phyloP scores from a whole-genome alignment of 35 echinoderm and acorn worm genomes.

The Anneissia japonica region DNA sequence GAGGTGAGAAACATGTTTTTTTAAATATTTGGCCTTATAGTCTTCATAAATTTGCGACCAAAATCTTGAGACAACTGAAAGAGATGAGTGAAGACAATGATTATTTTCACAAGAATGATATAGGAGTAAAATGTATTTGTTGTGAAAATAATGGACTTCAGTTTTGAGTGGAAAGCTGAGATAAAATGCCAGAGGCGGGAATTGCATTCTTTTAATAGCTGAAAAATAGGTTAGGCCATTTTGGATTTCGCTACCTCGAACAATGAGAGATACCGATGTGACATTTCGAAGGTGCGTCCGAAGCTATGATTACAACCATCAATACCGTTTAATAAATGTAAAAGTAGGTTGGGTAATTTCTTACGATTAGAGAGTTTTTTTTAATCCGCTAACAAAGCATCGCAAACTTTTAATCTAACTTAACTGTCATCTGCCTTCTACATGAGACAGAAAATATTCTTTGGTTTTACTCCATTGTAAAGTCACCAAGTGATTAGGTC shows the following conservation, averaged over 20 bases:
- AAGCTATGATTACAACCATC: neutral
- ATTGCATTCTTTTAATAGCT: neutral
- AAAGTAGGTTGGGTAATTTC: neutral
- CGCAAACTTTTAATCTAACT: no score
- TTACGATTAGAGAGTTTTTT: neutral
- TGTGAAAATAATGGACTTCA: neutral
- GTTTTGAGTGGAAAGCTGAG: neutral
- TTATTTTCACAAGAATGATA: neutral
- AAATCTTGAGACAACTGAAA: neutral
- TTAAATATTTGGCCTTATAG: no score
- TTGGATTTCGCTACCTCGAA: neutral
- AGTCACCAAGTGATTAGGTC: no score
- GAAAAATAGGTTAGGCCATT: neutral
- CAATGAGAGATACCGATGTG: neutral
- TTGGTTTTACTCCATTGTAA: no score
- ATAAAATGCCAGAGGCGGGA: neutral
- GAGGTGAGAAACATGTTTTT: no score
- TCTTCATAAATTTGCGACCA: neutral
- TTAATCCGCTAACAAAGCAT: no score
- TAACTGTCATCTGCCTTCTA: no score
- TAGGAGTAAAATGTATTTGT: neutral
- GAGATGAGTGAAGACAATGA: neutral
- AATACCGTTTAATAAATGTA: neutral
- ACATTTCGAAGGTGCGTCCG: neutral
- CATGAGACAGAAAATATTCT: no score